Evolutionary conservation across 2,888 invertebrate genomes (phyloP).

Genomic region (Lasioglossum vierecki): DNA sequence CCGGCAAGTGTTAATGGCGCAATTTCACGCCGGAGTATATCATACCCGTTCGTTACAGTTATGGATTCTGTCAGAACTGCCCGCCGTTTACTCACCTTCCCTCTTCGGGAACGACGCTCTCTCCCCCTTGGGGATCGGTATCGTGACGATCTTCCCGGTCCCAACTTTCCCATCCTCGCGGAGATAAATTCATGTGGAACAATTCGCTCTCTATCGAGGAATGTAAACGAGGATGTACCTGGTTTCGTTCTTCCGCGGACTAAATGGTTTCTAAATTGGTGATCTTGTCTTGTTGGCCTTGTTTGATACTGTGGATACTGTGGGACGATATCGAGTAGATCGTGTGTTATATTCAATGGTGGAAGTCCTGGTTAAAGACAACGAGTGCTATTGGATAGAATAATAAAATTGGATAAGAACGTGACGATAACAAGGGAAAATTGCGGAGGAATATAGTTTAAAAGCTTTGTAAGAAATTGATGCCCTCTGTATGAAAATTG

Average conservation of each 20-base stretch:
- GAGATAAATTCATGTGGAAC: neutral
- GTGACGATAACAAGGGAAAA: neutral
- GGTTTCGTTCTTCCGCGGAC: neutral
- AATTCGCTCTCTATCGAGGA: neutral
- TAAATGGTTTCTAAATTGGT: neutral
- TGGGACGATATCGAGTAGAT: neutral
- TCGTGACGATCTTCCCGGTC: constrained; percentile 14
- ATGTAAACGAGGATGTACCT: constrained; percentile 15
- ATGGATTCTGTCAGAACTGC: constrained; percentile 34
- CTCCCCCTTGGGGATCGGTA: constrained; percentile 1
- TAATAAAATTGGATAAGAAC: neutral
- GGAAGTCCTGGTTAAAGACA: neutral
- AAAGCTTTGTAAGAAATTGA: neutral
- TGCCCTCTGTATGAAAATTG: neutral
- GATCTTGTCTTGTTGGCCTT: neutral
- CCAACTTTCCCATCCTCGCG: neutral
- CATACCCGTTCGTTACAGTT: constrained; percentile 54
- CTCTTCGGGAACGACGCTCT: neutral
- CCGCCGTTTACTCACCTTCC: constrained; percentile 4
- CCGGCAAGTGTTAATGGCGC: constrained; percentile 43
- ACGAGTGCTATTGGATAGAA: neutral
- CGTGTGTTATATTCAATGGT: neutral
- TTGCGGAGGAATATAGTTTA: neutral
- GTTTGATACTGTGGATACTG: neutral
- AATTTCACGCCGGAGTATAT: constrained; percentile 42